Conservation (phyloP, 1,140 invertebrate species). For the Pseudomyrmex flavicornis region DNA sequence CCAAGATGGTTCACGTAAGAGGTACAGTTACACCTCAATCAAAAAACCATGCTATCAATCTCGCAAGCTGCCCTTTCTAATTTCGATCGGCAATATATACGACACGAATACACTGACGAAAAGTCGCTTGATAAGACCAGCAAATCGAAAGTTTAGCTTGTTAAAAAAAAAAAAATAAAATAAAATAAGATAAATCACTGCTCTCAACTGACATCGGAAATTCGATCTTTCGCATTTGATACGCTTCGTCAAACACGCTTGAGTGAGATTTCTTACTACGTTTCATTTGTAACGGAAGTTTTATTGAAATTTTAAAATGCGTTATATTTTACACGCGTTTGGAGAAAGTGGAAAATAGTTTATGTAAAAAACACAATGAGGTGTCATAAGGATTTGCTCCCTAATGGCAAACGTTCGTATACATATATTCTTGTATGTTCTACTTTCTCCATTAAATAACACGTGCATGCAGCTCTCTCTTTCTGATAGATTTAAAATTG, state of each 20-base stretch:
- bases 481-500: conserved; percentile 39
- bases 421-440: background rate
- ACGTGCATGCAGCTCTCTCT: conserved; percentile 60
- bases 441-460: conserved; percentile 59
- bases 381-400: background rate
- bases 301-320: no score
- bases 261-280: conserved; percentile 43
- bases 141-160: conserved; percentile 7
- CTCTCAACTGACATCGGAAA: conserved; percentile 25
- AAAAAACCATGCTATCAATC: conserved; percentile 81
- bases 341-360: conserved; percentile 50
- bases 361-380: background rate
- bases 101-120: conserved; percentile 60
- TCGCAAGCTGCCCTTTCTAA: conserved; percentile 81
- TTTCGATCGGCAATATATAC: conserved; percentile 66
- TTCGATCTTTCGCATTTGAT: conserved; percentile 33
- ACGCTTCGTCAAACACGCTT: conserved; percentile 46
- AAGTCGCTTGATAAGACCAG: conserved; percentile 52
- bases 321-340: conserved; percentile 11
- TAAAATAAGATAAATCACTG: background rate
- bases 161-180: background rate
- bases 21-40: conserved; percentile 88
- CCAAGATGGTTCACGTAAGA: conserved; percentile 98
- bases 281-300: background rate
- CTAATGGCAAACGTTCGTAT: background rate